Evolutionary conservation across 2,797 vertebrate species (phyloP).

Genomic region (Myoxocephalus aenaeus): DNA sequence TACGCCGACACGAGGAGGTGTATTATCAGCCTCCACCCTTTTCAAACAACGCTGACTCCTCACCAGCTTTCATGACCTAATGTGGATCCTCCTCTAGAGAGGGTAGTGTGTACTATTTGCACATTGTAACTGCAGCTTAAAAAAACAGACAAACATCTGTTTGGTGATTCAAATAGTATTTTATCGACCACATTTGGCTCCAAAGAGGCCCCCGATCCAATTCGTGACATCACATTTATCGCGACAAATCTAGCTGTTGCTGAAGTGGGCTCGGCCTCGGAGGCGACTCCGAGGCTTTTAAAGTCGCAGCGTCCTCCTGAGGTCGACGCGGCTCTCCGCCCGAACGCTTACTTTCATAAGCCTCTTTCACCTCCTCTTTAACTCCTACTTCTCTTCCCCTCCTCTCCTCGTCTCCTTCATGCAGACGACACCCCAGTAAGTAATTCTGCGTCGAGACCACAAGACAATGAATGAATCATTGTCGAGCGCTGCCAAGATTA

Average conservation of each 20-base stretch:
- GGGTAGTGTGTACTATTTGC: too few relatives aligned
- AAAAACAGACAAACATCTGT: not conserved
- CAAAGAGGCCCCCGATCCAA: not conserved
- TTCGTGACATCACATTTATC: constrained; percentile 26
- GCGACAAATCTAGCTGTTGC: constrained; percentile 20
- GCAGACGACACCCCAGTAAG: not conserved
- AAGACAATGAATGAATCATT: not conserved
- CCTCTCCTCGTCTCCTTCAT: not conserved
- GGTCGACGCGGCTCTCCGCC: constrained; percentile 2
- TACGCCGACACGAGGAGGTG: too few relatives aligned
- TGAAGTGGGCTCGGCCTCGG: constrained; percentile 23
- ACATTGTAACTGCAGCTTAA: not conserved
- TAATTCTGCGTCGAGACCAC: not conserved
- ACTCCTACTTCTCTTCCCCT: not conserved
- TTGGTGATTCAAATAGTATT: constrained; percentile 6
- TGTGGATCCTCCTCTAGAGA: too few relatives aligned
- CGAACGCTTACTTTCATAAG: constrained; percentile 1
- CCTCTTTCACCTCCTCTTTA: constrained; percentile 13
- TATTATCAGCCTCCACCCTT: too few relatives aligned
- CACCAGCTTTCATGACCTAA: too few relatives aligned
- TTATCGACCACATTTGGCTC: constrained; percentile 11
- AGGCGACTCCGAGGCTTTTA: constrained; percentile 42
- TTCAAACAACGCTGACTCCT: too few relatives aligned
- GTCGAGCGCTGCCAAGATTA: not conserved
- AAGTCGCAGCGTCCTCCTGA: constrained; percentile 26